Evolutionary conservation across 2,888 invertebrate species (phyloP).

Genomic region (Molorchus minor): DNA sequence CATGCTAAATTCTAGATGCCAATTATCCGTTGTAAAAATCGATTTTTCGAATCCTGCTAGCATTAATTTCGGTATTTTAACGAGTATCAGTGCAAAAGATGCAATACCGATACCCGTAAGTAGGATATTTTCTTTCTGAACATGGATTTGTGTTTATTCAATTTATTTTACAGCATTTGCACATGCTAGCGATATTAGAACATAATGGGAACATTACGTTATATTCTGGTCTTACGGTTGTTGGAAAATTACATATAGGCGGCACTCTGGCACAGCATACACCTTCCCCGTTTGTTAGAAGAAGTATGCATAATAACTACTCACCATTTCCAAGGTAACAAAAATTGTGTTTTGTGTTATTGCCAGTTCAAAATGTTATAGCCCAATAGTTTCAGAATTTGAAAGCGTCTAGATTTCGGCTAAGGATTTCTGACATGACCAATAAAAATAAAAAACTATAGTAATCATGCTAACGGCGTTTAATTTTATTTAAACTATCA

Average conservation of each 20-base stretch:
- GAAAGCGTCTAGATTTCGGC: too few species aligned
- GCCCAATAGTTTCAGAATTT: too few species aligned
- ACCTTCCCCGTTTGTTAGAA: constrained; percentile 64
- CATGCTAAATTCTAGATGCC: constrained; percentile 70
- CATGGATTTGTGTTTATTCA: too few species aligned
- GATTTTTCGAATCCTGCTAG: constrained; percentile 73
- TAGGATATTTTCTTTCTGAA: constrained; percentile 30
- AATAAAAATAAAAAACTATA: too few species aligned
- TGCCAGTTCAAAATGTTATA: too few species aligned
- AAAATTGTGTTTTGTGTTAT: not conserved
- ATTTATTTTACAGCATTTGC: constrained; percentile 70
- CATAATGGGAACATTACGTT: constrained; percentile 79
- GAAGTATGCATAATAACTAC: constrained; percentile 58
- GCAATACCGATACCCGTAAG: constrained; percentile 79
- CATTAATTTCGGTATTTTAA: constrained; percentile 78
- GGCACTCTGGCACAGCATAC: constrained; percentile 71
- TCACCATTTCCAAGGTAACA: constrained; percentile 68
- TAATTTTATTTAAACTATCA: too few species aligned
- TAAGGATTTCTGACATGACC: too few species aligned
- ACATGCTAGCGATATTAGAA: constrained; percentile 87
- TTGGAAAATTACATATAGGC: constrained; percentile 85
- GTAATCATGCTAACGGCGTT: too few species aligned
- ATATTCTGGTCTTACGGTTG: constrained; percentile 82
- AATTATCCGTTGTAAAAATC: constrained; percentile 74
- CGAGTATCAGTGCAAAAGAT: constrained; percentile 82